These are phyloP conservation scores for Gymnobelideus leadbeateri DNA, from an alignment of 2,113 vertebrate genomes.

Conservation along the genomic window DNA sequence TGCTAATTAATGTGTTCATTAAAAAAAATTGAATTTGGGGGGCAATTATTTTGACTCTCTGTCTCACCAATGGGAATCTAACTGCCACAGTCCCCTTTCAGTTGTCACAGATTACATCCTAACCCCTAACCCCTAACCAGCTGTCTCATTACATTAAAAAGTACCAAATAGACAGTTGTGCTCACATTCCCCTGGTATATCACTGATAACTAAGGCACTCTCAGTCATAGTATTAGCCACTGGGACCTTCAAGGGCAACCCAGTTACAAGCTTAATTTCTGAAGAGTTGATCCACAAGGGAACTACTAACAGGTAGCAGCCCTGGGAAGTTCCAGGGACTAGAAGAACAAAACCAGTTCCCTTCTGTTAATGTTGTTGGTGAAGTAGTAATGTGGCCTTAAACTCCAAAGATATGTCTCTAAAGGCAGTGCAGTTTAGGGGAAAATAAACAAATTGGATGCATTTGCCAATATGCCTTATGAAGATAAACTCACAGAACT, in stretches of 20 bases:
- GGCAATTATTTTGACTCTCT: neutral
- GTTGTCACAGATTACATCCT: no score
- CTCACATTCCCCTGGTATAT: neutral
- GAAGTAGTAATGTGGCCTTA: neutral
- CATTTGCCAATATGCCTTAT: neutral
- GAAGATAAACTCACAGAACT: neutral
- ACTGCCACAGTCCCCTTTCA: neutral
- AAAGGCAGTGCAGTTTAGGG: neutral
- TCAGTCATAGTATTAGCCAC: neutral
- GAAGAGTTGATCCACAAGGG: neutral
- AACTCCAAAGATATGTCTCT: conserved; percentile 22
- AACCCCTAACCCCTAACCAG: neutral
- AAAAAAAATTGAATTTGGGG: neutral
- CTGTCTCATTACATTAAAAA: neutral
- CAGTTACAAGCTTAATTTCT: neutral
- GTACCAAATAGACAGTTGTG: neutral
- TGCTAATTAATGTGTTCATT: conserved; percentile 12
- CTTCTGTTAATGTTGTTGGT: neutral
- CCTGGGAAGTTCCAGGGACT: neutral
- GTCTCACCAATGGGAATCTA: neutral
- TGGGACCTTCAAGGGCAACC: neutral
- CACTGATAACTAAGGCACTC: neutral
- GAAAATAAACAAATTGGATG: conserved; percentile 34
- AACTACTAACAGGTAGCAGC: neutral
- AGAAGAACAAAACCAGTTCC: neutral